Percentiles rank a stretch among this genome's conserved stretches.
phyloP scores from a whole-genome alignment of 2,888 invertebrate genomes.

The Caenorhabditis imperialis region DNA sequence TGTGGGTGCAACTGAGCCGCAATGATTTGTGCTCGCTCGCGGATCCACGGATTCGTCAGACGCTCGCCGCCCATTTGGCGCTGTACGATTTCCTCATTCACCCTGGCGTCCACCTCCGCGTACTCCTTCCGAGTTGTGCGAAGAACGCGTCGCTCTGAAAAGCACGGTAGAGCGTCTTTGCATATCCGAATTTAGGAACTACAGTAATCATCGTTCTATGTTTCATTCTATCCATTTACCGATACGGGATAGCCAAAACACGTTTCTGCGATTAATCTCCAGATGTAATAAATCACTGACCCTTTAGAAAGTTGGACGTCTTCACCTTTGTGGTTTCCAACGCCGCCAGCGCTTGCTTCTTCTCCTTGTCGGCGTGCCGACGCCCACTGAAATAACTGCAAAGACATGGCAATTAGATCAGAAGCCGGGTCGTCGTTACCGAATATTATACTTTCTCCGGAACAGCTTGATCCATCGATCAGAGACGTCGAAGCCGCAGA shows the following conservation, averaged over 20 bases:
- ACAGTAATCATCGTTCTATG: too few species aligned
- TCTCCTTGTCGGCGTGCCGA: conserved; percentile 40
- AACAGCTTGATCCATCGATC: conserved; percentile 54
- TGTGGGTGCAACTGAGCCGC: conserved; percentile 23
- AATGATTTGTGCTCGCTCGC: conserved; percentile 30
- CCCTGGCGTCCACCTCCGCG: conserved; percentile 25
- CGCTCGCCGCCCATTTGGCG: conserved; percentile 31
- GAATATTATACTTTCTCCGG: conserved; percentile 36
- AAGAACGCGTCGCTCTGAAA: conserved; percentile 36
- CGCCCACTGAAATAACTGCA: conserved; percentile 51
- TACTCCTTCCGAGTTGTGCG: conserved; percentile 39
- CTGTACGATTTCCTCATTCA: conserved; percentile 30
- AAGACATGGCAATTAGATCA: neutral
- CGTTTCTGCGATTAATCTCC: conserved; percentile 13
- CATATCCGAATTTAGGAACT: too few species aligned
- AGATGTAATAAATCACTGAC: conserved; percentile 9
- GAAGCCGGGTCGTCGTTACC: conserved; percentile 26
- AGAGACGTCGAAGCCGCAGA: conserved; percentile 46
- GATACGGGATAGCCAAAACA: too few species aligned
- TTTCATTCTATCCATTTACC: conserved; percentile 5
- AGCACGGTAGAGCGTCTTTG: too few species aligned
- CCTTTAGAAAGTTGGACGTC: conserved; percentile 37
- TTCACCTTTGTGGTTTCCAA: conserved; percentile 35
- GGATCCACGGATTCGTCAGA: conserved; percentile 55
- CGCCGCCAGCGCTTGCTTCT: conserved; percentile 22